Base-by-base conservation (phyloP, 2,888 invertebrate species). In the Dryobotodes eremita region DNA sequence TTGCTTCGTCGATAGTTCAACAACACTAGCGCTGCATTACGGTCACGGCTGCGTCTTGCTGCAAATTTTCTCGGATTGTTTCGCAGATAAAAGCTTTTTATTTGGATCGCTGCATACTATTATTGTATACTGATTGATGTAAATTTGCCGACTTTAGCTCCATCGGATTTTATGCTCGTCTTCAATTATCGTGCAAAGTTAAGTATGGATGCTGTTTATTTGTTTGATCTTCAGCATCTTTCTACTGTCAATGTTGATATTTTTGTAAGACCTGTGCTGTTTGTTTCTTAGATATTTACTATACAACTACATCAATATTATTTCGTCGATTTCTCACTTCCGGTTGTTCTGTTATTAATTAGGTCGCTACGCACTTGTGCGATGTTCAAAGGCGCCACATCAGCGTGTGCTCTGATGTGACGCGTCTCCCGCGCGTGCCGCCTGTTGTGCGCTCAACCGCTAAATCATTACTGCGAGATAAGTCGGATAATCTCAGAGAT, bases 401-500 rank as follows among this genome's bases (percentile, higher is more conserved):
- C 31, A 23, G 42, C 20, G n/a, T 46, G 50, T 36, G 15, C 50
- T 20, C 23, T 26, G 53, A 69, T 69, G 17, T 70, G 57, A 77
- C 64, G 36, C 26, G 36, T 23, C 36, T 13, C 11, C n/a, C 5
- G 11, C 36, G 31, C n/a, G 36, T 11, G 36, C 50, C 50, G 59
- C 80, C 15, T 8, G 64, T n/a, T 73, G 48, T 66, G 65, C 70
- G 31, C 70, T 36, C 70, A 31, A 26, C n/a, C 84, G 61, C 36
- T 48, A 65, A 70, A 83, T 76, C 70, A 70, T 57, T 46, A 42
- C 31, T 70, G 42, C 26, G 36, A 70, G 57, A 59, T 76, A 77
- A 46, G 77, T 31, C 61, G 26, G n/a, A 57, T 69, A 46, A 69
- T 83, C 64, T 80, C 46, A 11, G 53, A 59, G 70, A 83, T 48